Percentiles rank a stretch among this genome's conserved stretches.
Evolutionary conservation across 2,113 vertebrate species (phyloP).

Genomic region (Delphinus delphis): DNA sequence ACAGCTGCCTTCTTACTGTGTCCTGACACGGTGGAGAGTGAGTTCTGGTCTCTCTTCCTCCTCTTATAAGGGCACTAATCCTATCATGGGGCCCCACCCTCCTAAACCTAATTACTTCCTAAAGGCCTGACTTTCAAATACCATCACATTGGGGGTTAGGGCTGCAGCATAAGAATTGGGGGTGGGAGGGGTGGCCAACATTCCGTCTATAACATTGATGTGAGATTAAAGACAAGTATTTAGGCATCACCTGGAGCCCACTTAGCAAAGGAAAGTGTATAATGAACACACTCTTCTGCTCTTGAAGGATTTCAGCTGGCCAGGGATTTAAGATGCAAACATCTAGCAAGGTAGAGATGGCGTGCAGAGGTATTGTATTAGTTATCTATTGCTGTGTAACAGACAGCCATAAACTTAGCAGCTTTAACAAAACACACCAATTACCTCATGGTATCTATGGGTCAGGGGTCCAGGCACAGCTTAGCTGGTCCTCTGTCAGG

Average conservation of each 20-base stretch:
- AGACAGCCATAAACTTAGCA: not conserved
- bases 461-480: not conserved
- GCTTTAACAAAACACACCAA: not conserved
- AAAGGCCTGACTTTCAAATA: not conserved
- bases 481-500: not conserved
- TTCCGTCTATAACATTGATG: not conserved
- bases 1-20: not conserved
- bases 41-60: not conserved
- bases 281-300: not conserved
- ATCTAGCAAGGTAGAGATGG: not conserved
- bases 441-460: not conserved
- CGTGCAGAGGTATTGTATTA: not conserved
- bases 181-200: too few relatives aligned
- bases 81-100: not conserved
- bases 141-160: not conserved
- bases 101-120: not conserved
- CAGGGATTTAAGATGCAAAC: not conserved
- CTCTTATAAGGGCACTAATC: not conserved
- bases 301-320: not conserved
- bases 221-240: not conserved
- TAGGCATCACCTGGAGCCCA: too few relatives aligned
- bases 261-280: not conserved
- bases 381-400: not conserved
- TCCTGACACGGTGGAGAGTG: not conserved
- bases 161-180: too few relatives aligned